Base-by-base conservation (phyloP, 2,888 invertebrate genomes). In the Pachycephus smyrnensis region DNA sequence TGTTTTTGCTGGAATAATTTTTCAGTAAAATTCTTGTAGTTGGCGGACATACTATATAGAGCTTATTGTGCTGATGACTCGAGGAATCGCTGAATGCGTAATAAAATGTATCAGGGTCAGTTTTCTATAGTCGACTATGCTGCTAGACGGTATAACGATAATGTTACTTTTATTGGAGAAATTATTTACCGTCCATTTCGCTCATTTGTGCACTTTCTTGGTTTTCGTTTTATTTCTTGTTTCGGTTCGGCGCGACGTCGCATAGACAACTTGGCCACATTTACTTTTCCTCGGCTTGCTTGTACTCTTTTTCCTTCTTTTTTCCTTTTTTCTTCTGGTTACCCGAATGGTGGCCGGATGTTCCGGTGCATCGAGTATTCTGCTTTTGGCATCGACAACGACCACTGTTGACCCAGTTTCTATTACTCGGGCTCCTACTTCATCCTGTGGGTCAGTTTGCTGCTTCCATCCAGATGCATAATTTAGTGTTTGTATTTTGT, bases 361-460 rank as follows among this genome's bases (percentile, higher is more conserved):
- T 32, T 31, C 71, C 31, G 71, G 71, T 15, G 9, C 71, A 71
- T 71, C 71, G 71, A 31, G 71, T 71, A 71, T 71, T 31, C 71
- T 12, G 71, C 71, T 71, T 32, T 32, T 71, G 71, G 71, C 71
- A 71, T 71, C 71, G 71, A 32, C 71, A 12, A 31, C 71, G 15
- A 71, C 71, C 32, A 71, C 71, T 71, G 30, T 71, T 71, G 71
- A 71, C 71, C 71, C 71, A 71, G 71, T 71, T 71, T 71, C 31
- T 55, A 23, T 55, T 55, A 9, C 2, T 55, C 55, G 55, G 23
- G 9, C 23, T 23, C 55, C 23, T 55, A 55, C 23, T 55, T 55
- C 23, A 55, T 55, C 55, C 23, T 55, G 55, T 23, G 55, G 55
- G 55, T 23, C 55, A 55, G 23, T 55, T 55, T 55, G 23, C 55